Percentiles rank a stretch among this genome's conserved stretches.
These are phyloP conservation scores for Phasia obesa DNA, from an alignment of 2,888 invertebrate genomes.

Conservation along the genomic window DNA sequence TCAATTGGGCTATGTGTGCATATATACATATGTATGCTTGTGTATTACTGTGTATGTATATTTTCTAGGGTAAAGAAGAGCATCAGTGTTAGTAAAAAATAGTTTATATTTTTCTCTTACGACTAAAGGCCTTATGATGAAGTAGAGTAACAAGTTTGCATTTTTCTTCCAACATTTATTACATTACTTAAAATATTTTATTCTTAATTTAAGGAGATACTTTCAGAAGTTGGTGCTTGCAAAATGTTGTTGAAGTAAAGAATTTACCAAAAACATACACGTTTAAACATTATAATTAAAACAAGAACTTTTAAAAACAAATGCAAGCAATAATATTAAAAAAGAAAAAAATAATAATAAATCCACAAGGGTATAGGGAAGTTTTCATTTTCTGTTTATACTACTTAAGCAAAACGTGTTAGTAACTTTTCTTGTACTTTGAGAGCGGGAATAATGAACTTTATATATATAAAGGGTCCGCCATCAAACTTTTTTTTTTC, in stretches of 20 bases:
- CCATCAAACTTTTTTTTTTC: too few relatives aligned
- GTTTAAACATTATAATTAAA: slow-evolving; percentile 60
- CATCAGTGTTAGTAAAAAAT: slow-evolving; percentile 43
- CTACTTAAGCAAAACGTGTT: slow-evolving; percentile 28
- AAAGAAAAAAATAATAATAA: slow-evolving; percentile 4
- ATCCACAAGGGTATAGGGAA: slow-evolving; percentile 39
- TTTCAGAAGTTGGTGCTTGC: not conserved
- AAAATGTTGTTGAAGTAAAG: slow-evolving; percentile 35
- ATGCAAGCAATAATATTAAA: slow-evolving; percentile 52
- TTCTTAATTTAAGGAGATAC: slow-evolving; percentile 14
- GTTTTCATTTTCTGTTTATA: slow-evolving; percentile 43
- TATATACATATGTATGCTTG: not conserved
- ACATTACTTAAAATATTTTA: too few relatives aligned
- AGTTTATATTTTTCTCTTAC: slow-evolving; percentile 38
- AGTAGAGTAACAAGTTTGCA: slow-evolving; percentile 51
- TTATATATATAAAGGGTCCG: too few relatives aligned
- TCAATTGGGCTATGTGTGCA: not conserved
- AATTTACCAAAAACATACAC: slow-evolving; percentile 47
- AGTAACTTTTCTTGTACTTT: slow-evolving; percentile 31
- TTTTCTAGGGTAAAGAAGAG: not conserved
- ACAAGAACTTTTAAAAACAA: slow-evolving; percentile 52
- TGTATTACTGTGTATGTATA: too few relatives aligned
- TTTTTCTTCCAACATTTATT: slow-evolving; percentile 5
- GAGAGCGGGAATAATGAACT: not conserved
- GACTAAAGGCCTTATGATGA: slow-evolving; percentile 41